A percentile compares a stretch with the other conserved stretches of the same genome.
phyloP scores from a whole-genome alignment of 2,797 vertebrate genomes.

The Halcyon smyrnensis region DNA sequence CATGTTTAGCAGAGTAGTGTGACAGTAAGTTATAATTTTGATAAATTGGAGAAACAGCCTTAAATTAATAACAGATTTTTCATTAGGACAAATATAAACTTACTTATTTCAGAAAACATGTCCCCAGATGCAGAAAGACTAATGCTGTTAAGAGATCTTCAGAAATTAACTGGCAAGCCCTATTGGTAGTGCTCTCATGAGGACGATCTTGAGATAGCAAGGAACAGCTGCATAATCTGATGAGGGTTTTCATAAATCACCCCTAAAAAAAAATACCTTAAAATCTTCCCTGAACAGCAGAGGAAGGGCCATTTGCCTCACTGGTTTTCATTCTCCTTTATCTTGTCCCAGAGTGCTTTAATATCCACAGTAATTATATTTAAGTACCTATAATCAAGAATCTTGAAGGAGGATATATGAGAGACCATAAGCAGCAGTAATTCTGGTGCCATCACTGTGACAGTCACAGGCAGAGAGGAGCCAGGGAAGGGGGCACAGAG shows the following conservation, averaged over 20 bases:
- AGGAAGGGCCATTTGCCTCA: background rate
- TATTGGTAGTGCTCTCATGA: background rate
- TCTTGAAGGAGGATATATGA: background rate
- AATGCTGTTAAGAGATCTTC: background rate
- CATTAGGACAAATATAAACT: background rate
- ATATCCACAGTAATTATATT: conserved; percentile 47
- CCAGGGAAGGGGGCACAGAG: background rate
- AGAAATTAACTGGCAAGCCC: conserved; percentile 1
- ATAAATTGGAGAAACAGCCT: background rate
- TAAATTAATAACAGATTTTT: conserved; percentile 22
- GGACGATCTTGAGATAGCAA: background rate
- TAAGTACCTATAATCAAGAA: conserved; percentile 28
- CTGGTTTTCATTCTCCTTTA: conserved; percentile 31
- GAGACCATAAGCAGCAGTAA: background rate
- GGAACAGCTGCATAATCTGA: conserved; percentile 27
- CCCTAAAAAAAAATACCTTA: background rate
- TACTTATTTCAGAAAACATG: background rate
- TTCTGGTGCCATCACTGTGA: background rate
- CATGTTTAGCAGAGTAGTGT: background rate
- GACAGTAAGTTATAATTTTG: background rate
- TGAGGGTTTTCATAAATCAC: conserved; percentile 41
- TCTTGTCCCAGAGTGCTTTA: conserved; percentile 29
- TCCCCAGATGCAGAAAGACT: background rate
- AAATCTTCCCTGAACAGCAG: conserved; percentile 2
- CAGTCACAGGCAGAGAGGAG: background rate